Evolutionary conservation across 2,113 vertebrate genomes (phyloP).

Genomic region (Pygoscelis adeliae): DNA sequence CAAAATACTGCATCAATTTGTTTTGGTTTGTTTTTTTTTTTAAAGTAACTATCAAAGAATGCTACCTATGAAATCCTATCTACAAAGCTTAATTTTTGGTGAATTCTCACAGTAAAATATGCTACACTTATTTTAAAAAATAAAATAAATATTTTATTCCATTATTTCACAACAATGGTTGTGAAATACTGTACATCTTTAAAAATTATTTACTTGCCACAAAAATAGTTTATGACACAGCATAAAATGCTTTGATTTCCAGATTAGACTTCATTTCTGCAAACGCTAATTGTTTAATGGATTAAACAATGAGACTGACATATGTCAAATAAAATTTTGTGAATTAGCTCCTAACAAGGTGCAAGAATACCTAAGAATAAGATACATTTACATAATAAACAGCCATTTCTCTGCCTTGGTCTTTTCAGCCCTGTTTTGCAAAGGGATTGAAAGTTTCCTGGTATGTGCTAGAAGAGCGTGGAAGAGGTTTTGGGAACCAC

Average conservation of each 20-base stretch:
- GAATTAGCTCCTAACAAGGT: not conserved
- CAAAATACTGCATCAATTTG: not conserved
- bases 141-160: not conserved
- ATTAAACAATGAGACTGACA: not conserved
- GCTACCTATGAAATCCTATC: constrained; percentile 5
- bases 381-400: not conserved
- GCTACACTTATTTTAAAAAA: not conserved
- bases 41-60: not conserved
- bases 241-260: not conserved
- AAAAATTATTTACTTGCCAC: not conserved
- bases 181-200: not conserved
- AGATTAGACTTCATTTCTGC: not conserved
- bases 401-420: not conserved
- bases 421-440: not conserved
- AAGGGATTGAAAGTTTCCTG: not conserved
- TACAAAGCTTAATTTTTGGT: constrained; percentile 26
- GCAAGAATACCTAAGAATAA: not conserved
- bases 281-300: not conserved
- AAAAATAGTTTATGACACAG: not conserved
- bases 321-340: not conserved
- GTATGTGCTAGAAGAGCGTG: rapidly evolving
- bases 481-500: not conserved
- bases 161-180: not conserved
- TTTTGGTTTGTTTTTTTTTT: not conserved
- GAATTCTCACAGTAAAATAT: constrained; percentile 14